A percentile compares a stretch with the other conserved stretches of the same genome.
phyloP scores from a whole-genome alignment of 2,797 vertebrate genomes.

The Rousettus madagascariensis region DNA sequence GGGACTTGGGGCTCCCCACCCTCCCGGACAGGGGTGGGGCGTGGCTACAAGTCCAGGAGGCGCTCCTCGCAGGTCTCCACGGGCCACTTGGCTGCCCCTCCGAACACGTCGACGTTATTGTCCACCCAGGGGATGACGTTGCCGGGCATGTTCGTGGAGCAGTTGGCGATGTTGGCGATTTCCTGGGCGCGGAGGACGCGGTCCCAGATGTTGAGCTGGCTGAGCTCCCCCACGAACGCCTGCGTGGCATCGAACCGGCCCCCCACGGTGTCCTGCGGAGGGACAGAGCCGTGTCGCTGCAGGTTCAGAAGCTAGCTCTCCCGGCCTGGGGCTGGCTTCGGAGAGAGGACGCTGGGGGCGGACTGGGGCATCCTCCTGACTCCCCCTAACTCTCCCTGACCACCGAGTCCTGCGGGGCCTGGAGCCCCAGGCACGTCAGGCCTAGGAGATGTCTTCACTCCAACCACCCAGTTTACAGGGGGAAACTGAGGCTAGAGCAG shows the following conservation, averaged over 20 bases:
- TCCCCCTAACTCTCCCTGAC: background rate
- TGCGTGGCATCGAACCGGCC: slow-evolving; percentile 98
- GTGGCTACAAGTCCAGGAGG: slow-evolving; percentile 90
- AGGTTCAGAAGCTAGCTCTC: background rate
- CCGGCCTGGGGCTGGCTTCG: rapidly evolving
- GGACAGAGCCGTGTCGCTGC: slow-evolving; percentile 48
- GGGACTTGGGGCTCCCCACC: background rate
- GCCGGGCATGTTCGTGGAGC: slow-evolving; percentile 93
- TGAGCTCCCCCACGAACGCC: slow-evolving; percentile 98
- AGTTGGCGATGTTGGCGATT: slow-evolving; percentile 95
- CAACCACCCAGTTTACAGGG: background rate
- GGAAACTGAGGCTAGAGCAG: background rate
- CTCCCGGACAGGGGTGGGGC: slow-evolving; percentile 66
- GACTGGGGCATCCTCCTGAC: rapidly evolving
- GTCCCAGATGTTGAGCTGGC: slow-evolving; percentile 99
- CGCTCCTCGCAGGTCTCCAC: slow-evolving; percentile 95
- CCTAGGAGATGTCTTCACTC: background rate
- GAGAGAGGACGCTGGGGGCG: background rate
- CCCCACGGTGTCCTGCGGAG: slow-evolving; percentile 93
- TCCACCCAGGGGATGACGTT: slow-evolving; percentile 96
- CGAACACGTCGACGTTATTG: slow-evolving; percentile 95
- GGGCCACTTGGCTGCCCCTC: slow-evolving; percentile 94
- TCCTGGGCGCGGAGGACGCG: slow-evolving; percentile 92
- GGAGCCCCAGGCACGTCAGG: background rate
- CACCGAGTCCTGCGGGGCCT: background rate